phyloP scores from a whole-genome alignment of 2,888 invertebrate species.

The Seira ritae region DNA sequence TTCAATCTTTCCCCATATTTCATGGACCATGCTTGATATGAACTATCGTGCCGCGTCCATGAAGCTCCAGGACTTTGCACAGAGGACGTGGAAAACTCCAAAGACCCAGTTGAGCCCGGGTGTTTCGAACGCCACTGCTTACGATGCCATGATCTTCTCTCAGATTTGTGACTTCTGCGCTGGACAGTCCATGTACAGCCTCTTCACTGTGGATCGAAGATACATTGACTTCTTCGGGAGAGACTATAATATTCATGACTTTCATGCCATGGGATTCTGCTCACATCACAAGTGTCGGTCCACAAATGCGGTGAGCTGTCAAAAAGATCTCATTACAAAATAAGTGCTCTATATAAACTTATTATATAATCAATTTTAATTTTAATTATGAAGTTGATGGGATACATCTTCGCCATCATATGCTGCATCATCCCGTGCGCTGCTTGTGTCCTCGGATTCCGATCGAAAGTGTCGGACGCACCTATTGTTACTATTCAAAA shows the following conservation, averaged over 20 bases:
- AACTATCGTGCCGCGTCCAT: not conserved
- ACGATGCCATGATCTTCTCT: constrained; percentile 18
- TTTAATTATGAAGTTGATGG: too few relatives aligned
- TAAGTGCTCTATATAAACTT: too few relatives aligned
- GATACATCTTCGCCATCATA: constrained; percentile 17
- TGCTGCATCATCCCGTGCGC: constrained; percentile 48
- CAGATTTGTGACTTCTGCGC: constrained; percentile 24
- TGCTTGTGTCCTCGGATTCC: too few relatives aligned
- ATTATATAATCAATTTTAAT: too few relatives aligned
- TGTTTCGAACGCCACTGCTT: constrained; percentile 25
- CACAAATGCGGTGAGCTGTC: not conserved
- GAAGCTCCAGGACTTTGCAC: constrained; percentile 23
- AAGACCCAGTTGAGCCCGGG: not conserved
- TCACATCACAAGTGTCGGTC: constrained; percentile 29
- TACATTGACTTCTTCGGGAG: not conserved
- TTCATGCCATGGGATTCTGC: constrained; percentile 41
- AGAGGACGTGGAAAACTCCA: not conserved
- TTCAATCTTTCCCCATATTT: constrained; percentile 29
- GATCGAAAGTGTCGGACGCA: too few relatives aligned
- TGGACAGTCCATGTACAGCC: not conserved
- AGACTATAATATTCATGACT: constrained; percentile 5
- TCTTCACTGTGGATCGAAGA: not conserved
- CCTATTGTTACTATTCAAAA: too few relatives aligned
- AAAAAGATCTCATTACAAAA: too few relatives aligned
- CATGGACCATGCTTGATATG: not conserved